Conservation (phyloP, 2,888 invertebrate genomes). For the Archips crataeganus region DNA sequence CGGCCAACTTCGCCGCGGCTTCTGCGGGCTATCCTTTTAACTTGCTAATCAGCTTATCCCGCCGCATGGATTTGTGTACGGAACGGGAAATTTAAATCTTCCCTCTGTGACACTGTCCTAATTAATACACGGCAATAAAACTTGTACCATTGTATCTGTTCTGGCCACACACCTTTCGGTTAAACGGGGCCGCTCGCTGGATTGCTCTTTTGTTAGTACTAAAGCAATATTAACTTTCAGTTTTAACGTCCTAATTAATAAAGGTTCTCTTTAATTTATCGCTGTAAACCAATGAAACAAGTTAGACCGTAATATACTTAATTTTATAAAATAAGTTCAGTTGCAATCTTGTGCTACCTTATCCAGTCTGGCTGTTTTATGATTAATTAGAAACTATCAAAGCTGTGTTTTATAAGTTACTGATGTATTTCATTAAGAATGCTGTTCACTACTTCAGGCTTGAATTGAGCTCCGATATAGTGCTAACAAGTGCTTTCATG, state of each 20-base stretch:
- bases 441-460: constrained; percentile 58
- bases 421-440: constrained; percentile 26
- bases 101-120: constrained; percentile 55
- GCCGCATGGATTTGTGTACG: constrained; percentile 66
- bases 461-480: constrained; percentile 62
- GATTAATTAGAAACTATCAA: not conserved
- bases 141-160: constrained; percentile 13
- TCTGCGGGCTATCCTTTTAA: constrained; percentile 68
- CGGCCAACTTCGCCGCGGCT: constrained; percentile 59
- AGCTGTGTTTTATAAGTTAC: constrained; percentile 24
- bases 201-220: constrained; percentile 10
- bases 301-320: not conserved
- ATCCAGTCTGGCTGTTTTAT: not conserved
- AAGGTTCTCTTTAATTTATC: constrained; percentile 4
- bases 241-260: constrained; percentile 17
- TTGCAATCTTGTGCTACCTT: not conserved
- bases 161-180: constrained; percentile 7
- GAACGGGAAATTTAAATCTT: constrained; percentile 58
- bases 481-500: constrained; percentile 67
- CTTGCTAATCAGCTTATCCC: constrained; percentile 76
- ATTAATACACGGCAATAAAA: constrained; percentile 52
- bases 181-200: not conserved
- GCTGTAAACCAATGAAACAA: not conserved
- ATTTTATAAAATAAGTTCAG: constrained; percentile 1
- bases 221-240: constrained; percentile 2